Conservation (phyloP, 2,888 invertebrate species). For the Leucophenga maculata region DNA sequence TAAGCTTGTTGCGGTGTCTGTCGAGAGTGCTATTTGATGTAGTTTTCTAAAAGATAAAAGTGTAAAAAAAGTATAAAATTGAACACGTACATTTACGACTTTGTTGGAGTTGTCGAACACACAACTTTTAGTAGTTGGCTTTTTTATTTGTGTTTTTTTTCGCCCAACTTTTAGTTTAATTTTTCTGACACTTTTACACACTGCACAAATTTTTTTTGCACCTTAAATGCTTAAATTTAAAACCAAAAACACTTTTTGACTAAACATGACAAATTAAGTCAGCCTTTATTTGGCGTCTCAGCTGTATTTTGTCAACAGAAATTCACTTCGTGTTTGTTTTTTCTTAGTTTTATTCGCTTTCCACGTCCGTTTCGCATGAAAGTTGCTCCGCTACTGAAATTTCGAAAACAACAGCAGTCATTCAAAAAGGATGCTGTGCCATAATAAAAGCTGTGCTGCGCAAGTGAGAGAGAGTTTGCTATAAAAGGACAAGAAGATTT, state of each 20-base stretch:
- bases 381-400: constrained; percentile 61
- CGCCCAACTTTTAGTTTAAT: constrained; percentile 23
- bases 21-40: constrained; percentile 52
- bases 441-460: constrained; percentile 1
- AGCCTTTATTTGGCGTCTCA: constrained; percentile 26
- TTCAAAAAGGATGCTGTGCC: constrained; percentile 37
- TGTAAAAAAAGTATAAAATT: constrained; percentile 31
- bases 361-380: constrained; percentile 56
- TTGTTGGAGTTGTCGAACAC: background rate
- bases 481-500: constrained; percentile 41
- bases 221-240: constrained; percentile 6
- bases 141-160: background rate
- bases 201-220: constrained; percentile 48
- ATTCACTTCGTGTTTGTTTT: background rate
- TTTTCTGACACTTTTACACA: constrained; percentile 43
- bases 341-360: background rate
- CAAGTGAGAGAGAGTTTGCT: constrained; percentile 48
- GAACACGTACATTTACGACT: constrained; percentile 13
- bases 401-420: constrained; percentile 11
- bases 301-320: constrained; percentile 33
- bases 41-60: constrained; percentile 45
- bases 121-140: constrained; percentile 18
- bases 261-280: constrained; percentile 39
- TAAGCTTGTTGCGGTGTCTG: constrained; percentile 2
- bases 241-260: constrained; percentile 33